Conservation (phyloP, 37 sponge, comb jelly and placozoan species). For the Amphimedon queenslandica region DNA sequence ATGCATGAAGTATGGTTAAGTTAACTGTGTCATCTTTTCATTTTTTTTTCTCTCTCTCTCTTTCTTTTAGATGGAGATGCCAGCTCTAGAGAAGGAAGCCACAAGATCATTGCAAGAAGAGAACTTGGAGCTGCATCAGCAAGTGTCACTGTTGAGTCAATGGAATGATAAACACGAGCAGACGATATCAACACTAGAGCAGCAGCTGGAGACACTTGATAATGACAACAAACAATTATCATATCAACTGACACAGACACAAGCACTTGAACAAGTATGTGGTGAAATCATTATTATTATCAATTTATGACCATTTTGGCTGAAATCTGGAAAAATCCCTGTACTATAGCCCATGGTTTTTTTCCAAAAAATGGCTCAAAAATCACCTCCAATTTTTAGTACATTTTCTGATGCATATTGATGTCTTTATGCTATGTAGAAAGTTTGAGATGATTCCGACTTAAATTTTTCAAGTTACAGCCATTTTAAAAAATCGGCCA, state of each 20-base stretch:
- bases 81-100: constrained; percentile 12
- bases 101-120: constrained; percentile 40
- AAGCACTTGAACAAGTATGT: constrained; percentile 1
- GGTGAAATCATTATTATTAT: not conserved
- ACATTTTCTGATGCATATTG: too few species aligned
- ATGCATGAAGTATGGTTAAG: too few species aligned
- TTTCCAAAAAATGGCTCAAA: too few species aligned
- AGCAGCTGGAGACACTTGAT: not conserved
- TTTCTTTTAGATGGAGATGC: constrained; percentile 11
- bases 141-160: constrained; percentile 66
- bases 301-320: too few species aligned
- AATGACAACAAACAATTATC: constrained; percentile 17
- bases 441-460: too few species aligned
- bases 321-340: too few species aligned
- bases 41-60: not conserved
- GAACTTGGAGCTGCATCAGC: constrained; percentile 57
- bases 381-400: too few species aligned
- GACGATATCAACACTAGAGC: constrained; percentile 40
- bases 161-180: constrained; percentile 75
- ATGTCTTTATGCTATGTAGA: too few species aligned
- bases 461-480: too few species aligned
- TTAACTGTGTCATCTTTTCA: too few species aligned
- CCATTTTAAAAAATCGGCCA: too few species aligned
- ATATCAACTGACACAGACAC: constrained; percentile 19
- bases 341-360: too few species aligned